Percentiles rank a stretch among this genome's conserved stretches.
Evolutionary conservation across 2,113 vertebrate genomes (phyloP).

Genomic region (Xenopus borealis): DNA sequence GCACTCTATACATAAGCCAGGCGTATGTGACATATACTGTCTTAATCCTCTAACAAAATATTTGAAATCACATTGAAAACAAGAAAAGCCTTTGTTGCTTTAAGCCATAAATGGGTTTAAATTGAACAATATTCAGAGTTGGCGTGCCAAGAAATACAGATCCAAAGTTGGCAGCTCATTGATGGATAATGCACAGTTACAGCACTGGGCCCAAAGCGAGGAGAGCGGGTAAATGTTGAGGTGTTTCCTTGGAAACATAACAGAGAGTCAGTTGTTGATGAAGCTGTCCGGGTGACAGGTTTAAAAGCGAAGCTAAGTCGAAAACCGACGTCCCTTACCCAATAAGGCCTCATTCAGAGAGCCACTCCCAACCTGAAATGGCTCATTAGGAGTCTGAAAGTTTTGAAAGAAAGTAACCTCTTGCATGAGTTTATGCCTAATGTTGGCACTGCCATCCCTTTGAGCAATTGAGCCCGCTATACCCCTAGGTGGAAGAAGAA

Average conservation of each 20-base stretch:
- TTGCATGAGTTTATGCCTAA: neutral
- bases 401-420: neutral
- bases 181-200: constrained; percentile 56
- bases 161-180: constrained; percentile 53
- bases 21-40: too few species aligned
- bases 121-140: constrained; percentile 53
- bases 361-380: constrained; percentile 17
- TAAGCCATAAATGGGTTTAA: constrained; percentile 66
- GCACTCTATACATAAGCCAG: too few species aligned
- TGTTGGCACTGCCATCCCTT: too few species aligned
- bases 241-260: constrained; percentile 54
- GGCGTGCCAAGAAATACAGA: constrained; percentile 58
- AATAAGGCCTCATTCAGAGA: constrained; percentile 37
- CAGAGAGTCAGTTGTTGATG: constrained; percentile 6
- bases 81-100: constrained; percentile 25
- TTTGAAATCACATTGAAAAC: constrained; percentile 4
- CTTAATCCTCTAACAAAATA: constrained; percentile 2
- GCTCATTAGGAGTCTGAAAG: constrained; percentile 5
- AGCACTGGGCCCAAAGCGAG: constrained; percentile 39
- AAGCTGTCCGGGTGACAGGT: neutral
- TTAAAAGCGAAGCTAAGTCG: constrained; percentile 38
- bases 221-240: constrained; percentile 48
- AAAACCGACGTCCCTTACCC: neutral
- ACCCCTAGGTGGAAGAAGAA: neutral
- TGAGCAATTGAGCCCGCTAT: neutral